Base-by-base conservation (phyloP, 2,113 vertebrate species). In the Mormyrus iriodes region DNA sequence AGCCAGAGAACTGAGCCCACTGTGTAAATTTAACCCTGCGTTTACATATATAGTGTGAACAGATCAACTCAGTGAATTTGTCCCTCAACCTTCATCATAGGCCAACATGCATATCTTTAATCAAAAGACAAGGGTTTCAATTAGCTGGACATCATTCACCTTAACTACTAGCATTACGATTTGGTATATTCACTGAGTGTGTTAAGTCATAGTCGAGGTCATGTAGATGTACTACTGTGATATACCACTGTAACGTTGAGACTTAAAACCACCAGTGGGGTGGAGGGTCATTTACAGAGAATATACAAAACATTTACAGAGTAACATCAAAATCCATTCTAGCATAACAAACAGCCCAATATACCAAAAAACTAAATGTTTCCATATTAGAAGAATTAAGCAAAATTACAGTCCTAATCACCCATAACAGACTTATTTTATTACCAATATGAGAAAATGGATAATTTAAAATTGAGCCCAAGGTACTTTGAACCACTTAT, bases 341-440 rank as follows among this genome's bases (percentile, higher is more conserved):
- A 49, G 44, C 42, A 49, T 49, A 39, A 49, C 42, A 31, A 86
- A 52, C 24, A 51, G 24, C 49, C 49, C 31, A 9, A 86, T 52
- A 86, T 27, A 35, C 49, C 46, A 86, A 86, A 86, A 52, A 86
- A 53, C 9, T 24, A 52, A 27, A 27, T 86, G 85, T 53, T 52
- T 52, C 84, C n/a, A 52, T 49, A 48, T 86, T n/a, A 53, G 21
- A 35, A 86, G 10, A 86, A 86, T 86, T 49, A 86, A 35, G 49
- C 49, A 58, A 46, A 42, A 31, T 39, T 65, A 87, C 19, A 35
- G 86, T 46, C 3, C 21, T 35, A 87, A 86, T 53, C 85, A 55
- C 35, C 49, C 85, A 86, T 86, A 35, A 53, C 85, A 86, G 51
- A 35, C 85, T 31, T 86, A 86, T 53, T 53, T 86, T n/a, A 86